Base-by-base conservation (phyloP, 2,888 invertebrate genomes). In the Marronus borbonicus region DNA sequence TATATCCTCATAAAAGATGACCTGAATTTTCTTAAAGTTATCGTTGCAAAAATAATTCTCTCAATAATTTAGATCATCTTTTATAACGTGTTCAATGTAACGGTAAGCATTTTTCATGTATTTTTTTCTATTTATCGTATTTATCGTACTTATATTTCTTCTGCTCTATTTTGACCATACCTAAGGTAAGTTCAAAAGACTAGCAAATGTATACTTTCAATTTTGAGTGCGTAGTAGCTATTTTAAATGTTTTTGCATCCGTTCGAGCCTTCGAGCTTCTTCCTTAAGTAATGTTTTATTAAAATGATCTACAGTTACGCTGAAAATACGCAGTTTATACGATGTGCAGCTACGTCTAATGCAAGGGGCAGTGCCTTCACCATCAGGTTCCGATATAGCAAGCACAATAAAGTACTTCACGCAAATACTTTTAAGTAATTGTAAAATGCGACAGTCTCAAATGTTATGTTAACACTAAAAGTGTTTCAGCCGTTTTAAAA, bases 351-450 rank as follows among this genome's bases (percentile, higher is more conserved):
- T 96, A 86, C 94, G 98, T 83, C 92, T 98, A 83, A 93, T 96
- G 88, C 97, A 98, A 91, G 96, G 96, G 85, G 93, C 94, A 84
- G 94, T 96, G 88, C 98, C 99, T 80, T 92, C 96, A 84, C 99
- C 99, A 58, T 96, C 97, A 80, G 98, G 98, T 81, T 92, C 94
- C 80, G 99, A 99, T 89, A 97, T 99, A 89, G 97, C 98, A 81
- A 98, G 97, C 90, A 98, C 98, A 78, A 93, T 99, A 86, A 98
- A 98, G 89, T 98, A 98, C 90, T 99, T 99, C 90, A 97, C 98
- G 66, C 98, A 98, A 90, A 98, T 98, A 60, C 91, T 99, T 81
- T 91, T 99, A 83, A 96, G 99, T 99, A 91, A 93, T 24, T 81
- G 7, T 14, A 55, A 55, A 55, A 55, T 50, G n/a, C 8, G 44